Conservation (phyloP, 2,888 invertebrate genomes). For the Hanleya hanleyi region DNA sequence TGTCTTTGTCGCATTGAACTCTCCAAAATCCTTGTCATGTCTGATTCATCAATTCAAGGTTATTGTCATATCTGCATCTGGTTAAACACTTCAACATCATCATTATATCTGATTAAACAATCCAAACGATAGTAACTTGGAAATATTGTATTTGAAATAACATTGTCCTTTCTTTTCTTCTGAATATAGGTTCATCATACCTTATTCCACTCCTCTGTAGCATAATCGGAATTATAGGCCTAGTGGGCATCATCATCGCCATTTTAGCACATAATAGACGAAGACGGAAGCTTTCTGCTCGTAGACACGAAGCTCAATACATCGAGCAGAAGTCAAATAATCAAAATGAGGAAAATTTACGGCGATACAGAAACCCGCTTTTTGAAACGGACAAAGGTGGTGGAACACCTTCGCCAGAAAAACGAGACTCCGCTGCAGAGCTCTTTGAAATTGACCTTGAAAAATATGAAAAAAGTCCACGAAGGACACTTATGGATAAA, state of each 20-base stretch:
- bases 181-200: conserved; percentile 46
- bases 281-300: conserved; percentile 69
- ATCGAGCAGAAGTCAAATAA: conserved; percentile 87
- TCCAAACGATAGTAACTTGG: too few species aligned
- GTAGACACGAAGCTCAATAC: conserved; percentile 26
- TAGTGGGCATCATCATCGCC: conserved; percentile 67
- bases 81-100: too few species aligned
- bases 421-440: conserved; percentile 74
- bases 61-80: too few species aligned
- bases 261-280: conserved; percentile 76
- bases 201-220: conserved; percentile 66
- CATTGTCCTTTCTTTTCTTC: too few species aligned
- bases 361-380: conserved; percentile 85
- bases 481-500: conserved; percentile 39
- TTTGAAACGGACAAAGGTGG: conserved; percentile 78
- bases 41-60: too few species aligned
- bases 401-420: conserved; percentile 53
- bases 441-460: conserved; percentile 76
- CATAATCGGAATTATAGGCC: conserved; percentile 59
- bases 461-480: conserved; percentile 63
- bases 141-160: too few species aligned
- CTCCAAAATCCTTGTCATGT: too few species aligned
- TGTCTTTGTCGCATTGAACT: too few species aligned
- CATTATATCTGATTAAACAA: too few species aligned
- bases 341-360: conserved; percentile 91